These are phyloP conservation scores for Cichlasoma orientale DNA, from an alignment of 2,797 vertebrate species.

Conservation along the genomic window DNA sequence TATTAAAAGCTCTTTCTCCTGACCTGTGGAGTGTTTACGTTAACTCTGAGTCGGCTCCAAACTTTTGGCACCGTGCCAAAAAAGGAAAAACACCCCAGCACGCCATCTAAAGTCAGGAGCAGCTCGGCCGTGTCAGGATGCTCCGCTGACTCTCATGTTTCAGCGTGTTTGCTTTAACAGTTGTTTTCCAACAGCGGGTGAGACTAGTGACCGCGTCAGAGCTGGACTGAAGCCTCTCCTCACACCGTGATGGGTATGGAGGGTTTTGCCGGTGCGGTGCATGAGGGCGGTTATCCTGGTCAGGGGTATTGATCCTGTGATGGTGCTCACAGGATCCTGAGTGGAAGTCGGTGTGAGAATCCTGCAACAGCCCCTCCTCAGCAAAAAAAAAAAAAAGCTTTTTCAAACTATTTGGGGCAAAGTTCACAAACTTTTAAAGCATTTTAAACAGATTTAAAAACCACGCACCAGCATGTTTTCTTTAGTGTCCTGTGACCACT, in stretches of 20 bases:
- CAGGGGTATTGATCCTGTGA: too few relatives aligned
- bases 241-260: too few relatives aligned
- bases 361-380: too few relatives aligned
- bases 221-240: not conserved
- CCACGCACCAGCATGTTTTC: too few relatives aligned
- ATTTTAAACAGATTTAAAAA: not conserved
- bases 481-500: not conserved
- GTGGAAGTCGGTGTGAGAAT: not conserved
- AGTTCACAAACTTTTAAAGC: not conserved
- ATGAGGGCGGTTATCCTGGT: too few relatives aligned
- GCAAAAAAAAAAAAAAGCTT: rapidly evolving
- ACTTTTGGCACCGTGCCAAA: not conserved
- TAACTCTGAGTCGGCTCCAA: not conserved
- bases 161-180: not conserved
- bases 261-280: too few relatives aligned
- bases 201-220: not conserved
- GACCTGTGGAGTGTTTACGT: not conserved
- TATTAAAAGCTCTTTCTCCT: not conserved
- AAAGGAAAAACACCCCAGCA: too few relatives aligned
- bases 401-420: not conserved
- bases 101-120: not conserved
- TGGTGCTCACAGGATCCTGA: not conserved
- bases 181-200: not conserved
- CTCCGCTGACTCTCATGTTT: not conserved
- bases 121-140: not conserved